Base-by-base conservation (phyloP, 2,113 vertebrate genomes). In the Tylochromis polylepis region DNA sequence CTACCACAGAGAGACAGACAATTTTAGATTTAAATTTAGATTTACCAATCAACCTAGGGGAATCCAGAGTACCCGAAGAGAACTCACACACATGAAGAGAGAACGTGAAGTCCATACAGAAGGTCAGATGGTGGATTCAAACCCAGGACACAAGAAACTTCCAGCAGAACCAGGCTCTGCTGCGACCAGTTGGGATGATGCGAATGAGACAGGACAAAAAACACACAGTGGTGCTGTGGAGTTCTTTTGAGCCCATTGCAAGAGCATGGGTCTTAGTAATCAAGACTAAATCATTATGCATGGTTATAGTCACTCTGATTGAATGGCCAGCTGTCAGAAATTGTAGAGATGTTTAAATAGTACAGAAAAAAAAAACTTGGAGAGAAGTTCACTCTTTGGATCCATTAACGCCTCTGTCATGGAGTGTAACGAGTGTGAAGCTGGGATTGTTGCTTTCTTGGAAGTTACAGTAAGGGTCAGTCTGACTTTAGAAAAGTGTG, bases 401-500 rank as follows among this genome's bases (percentile, higher is more conserved):
- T 56, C 20, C 15, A 24, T 60, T 59, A 16, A 34, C 2, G 14
- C 12, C 56, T 36, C 16, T n/a, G 62, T 81, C 79, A 84, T 18
- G 31, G 65, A 18, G n/a, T 70, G 46, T 51, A 58, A 22, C 16
- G 6, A 9, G 38, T 65, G 11, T 22, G 31, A 59, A 1, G 70
- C 27, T 75, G 29, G 34, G 55, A 75, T 31, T 77, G 31, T 51
- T 58, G 24, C 38, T 78, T 80, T 57, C 29, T 77, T 70, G 81
- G 46, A 83, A 51, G 51, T 81, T 60, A 8, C 18, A 75, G 24
- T 36, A 77, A 60, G 55, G 43, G 43, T 78, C 20, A 46, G 81
- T 72, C 58, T 49, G 53, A 67, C 59, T 58, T 65, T 67, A 70
- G 11, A 62, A 87, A 87, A 11, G 85, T 62, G 43, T 75, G 34